Evolutionary conservation across 2,113 vertebrate genomes (phyloP).

Genomic region (Prunella himalayana): DNA sequence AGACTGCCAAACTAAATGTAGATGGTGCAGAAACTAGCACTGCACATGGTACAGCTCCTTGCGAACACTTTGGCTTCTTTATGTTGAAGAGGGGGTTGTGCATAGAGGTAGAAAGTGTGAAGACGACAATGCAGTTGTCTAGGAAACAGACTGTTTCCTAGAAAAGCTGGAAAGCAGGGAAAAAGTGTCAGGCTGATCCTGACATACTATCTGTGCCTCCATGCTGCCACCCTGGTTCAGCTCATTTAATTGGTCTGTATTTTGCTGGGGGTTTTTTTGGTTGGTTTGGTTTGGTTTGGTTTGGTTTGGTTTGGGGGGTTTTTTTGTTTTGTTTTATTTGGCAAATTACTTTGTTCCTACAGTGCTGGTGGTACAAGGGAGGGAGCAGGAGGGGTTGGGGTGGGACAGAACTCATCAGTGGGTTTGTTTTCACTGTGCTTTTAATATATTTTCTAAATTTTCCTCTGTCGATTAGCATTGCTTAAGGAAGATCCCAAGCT

Average conservation of each 20-base stretch:
- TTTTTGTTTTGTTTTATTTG: not conserved
- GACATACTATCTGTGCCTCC: not conserved
- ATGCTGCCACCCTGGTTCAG: not conserved
- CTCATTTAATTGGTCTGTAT: not conserved
- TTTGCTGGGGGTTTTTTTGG: fast-evolving
- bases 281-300: not conserved
- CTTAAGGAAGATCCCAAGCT: not conserved
- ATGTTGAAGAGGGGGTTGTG: not conserved
- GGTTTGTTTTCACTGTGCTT: not conserved
- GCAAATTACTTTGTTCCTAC: not conserved
- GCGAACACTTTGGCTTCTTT: not conserved
- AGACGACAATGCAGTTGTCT: not conserved
- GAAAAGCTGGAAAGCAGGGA: not conserved
- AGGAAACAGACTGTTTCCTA: not conserved
- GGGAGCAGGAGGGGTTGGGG: not conserved
- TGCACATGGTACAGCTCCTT: not conserved
- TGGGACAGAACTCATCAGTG: not conserved
- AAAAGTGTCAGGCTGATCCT: not conserved
- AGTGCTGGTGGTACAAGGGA: not conserved
- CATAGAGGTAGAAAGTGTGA: not conserved
- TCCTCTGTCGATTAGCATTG: not conserved
- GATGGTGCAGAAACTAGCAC: not conserved
- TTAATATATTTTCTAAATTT: not conserved
- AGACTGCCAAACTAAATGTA: not conserved
- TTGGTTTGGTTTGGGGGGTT: no score